Base-by-base conservation (phyloP, 1,140 invertebrate genomes). In the Rhagoletis zephyria region DNA sequence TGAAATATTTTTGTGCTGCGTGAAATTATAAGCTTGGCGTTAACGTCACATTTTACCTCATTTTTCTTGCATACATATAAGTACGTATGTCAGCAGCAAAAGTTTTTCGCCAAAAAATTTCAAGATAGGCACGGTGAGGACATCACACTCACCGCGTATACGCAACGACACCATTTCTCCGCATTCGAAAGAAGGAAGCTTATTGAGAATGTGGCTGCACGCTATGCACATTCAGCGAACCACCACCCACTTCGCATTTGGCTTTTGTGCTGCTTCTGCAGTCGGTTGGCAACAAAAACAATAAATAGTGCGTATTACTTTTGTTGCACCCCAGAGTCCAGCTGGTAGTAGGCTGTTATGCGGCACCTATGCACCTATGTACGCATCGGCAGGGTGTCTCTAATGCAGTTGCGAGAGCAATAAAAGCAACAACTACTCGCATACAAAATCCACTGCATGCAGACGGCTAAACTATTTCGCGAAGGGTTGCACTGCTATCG, bases 401-500 rank as follows among this genome's bases (percentile, higher is more conserved):
- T 81, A 56, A 6, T 56, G 19, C 16, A 56, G 14, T 4, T 56
- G 10, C 10, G 51, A 56, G 51, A 56, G 10, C 51, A 56, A 56
- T 10, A 56, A 56, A 56, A 56, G 10, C 51, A 56, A 56, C 2
- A 56, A 7, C 51, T 56, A 56, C 5, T 30, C 5, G 51, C 51
- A 63, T 14, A 9, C 9, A 63, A 63, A 14, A 56, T 3, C 19
- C n/a, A 9, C 7, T 19, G 48, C 48, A 56, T 19, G 9, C 3
- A 56, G n/a, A n/a, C 74, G 56, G 48, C 70, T 77, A 16, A 51
- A 42, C 14, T 77, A 77, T n/a, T 9, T 56, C 51, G 74, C n/a
- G 48, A 81, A 59, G 74, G 45, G 74, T 81, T 81, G 74, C 48
- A 19, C 48, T 51, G 48, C 74, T 42, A 30, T n/a, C 9, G 74